A percentile compares a stretch with the other conserved stretches of the same genome.
Evolutionary conservation across 2,797 vertebrate species (phyloP).

Genomic region (Bradypodion ventrale): DNA sequence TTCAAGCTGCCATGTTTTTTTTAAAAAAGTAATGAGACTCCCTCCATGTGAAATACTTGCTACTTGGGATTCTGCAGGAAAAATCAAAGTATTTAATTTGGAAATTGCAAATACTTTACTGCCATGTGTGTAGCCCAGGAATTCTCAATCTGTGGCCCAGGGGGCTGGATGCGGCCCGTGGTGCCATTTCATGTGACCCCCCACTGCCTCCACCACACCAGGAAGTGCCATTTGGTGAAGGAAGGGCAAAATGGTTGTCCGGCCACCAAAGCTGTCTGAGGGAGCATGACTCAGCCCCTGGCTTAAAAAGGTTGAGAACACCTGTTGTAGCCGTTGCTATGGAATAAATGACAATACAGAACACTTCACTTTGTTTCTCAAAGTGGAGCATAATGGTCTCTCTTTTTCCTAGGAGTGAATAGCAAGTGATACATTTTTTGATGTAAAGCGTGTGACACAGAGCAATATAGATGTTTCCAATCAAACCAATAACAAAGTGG

Average conservation of each 20-base stretch:
- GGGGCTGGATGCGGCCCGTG: too few species aligned
- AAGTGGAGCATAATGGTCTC: constrained; percentile 49
- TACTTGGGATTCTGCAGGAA: constrained; percentile 33
- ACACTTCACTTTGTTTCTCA: constrained; percentile 53
- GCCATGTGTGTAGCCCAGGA: constrained; percentile 3
- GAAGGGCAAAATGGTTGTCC: too few species aligned
- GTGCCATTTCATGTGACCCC: too few species aligned
- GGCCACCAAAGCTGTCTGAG: too few species aligned
- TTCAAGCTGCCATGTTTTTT: constrained; percentile 34
- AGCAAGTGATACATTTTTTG: constrained; percentile 37
- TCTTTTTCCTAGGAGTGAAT: constrained; percentile 41
- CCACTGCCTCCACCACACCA: too few species aligned
- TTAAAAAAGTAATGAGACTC: constrained; percentile 41
- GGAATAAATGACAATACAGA: constrained; percentile 48
- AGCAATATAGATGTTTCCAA: constrained; percentile 30
- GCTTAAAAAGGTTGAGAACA: too few species aligned
- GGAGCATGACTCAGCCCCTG: too few species aligned
- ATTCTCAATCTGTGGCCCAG: too few species aligned
- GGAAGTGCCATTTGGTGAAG: too few species aligned
- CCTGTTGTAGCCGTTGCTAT: too few species aligned
- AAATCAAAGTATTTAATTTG: constrained; percentile 54
- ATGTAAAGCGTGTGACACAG: constrained; percentile 22
- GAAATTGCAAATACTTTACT: constrained; percentile 40
- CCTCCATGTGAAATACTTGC: constrained; percentile 31
- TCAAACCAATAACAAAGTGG: constrained; percentile 30